Evolutionary conservation across 2,888 invertebrate species (phyloP), one percentile per base, ranked within the genome.

Genomic region (Cryptosula pallasiana): DNA sequence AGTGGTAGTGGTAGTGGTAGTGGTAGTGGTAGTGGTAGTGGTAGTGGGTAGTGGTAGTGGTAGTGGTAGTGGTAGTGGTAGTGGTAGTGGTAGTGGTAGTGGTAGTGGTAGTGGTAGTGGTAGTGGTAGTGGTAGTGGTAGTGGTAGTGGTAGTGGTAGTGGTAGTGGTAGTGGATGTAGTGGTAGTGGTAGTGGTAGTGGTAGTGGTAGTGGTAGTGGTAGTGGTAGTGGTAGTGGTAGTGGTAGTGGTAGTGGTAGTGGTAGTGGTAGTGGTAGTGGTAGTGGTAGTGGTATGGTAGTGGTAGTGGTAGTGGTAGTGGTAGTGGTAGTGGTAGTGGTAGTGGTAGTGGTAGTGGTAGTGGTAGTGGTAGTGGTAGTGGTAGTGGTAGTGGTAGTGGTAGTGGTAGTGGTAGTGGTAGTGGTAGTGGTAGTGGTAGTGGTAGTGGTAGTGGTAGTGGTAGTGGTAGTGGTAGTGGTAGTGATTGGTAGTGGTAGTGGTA

Each of bases 21-120:
- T 63, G 74, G 74, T 73, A 73, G 74, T 74, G 74, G 74, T 63
- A 73, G 74, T 57, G 74, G 73, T 74, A 73, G n/a, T n/a, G n/a
- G n/a, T n/a, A n/a, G n/a, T n/a, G n/a, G n/a, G n/a, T n/a, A n/a
- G n/a, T n/a, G n/a, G 74, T 71, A 73, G 74, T 74, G 74, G 74
- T 74, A 73, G 74, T 74, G 74, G 74, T 74, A 73, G 73, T 71
- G 74, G 74, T 32, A 73, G 74, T 71, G 74, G 74, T 71, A 73
- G 74, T 74, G 73, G 73, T 74, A 73, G 73, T 71, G 73, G 73
- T 74, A 73, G 73, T 74, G 73, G 73, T 71, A 73, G 73, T 74
- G 73, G 73, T 74, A 73, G 73, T 63, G 73, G 73, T 69, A 73
- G 73, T 63, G 73, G 73, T 73, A 73, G 73, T 63, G 73, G 73